phyloP scores from a whole-genome alignment of 2,888 invertebrate genomes.

The Rambutsinella grinnellia region DNA sequence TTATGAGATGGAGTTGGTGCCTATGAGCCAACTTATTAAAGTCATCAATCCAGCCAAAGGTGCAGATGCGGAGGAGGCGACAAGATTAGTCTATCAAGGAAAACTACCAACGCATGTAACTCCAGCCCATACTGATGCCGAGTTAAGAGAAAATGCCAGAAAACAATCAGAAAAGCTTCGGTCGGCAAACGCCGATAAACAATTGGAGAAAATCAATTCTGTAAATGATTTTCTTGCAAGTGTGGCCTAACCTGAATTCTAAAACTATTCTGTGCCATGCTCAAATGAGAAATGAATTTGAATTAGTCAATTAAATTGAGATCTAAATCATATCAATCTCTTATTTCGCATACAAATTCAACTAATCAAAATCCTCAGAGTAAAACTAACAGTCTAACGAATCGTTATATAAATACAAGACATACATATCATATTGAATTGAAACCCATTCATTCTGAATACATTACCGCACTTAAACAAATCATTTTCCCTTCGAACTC shows the following conservation, averaged over 20 bases:
- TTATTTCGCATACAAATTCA: no score
- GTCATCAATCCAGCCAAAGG: conserved; percentile 8
- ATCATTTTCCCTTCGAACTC: conserved; percentile 1
- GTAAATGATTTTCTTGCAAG: conserved; percentile 11
- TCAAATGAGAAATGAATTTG: no score
- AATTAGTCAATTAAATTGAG: no score
- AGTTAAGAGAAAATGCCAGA: neutral
- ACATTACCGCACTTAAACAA: neutral
- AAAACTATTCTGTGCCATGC: no score
- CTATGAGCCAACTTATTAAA: conserved; percentile 23
- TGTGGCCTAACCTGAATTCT: no score
- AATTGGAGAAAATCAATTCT: neutral
- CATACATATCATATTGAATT: no score
- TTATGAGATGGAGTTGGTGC: conserved; percentile 11
- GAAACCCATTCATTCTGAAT: no score
- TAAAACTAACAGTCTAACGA: no score
- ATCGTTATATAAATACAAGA: no score
- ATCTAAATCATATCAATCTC: no score
- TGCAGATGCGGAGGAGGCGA: conserved; percentile 12
- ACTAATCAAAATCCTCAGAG: no score
- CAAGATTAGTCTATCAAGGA: conserved; percentile 18
- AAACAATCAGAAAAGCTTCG: conserved; percentile 2
- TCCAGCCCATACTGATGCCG: neutral
- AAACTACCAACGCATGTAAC: neutral
- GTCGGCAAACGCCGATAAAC: conserved; percentile 5